Base-by-base conservation (phyloP, 2,888 invertebrate genomes). In the Leucophenga maculata region DNA sequence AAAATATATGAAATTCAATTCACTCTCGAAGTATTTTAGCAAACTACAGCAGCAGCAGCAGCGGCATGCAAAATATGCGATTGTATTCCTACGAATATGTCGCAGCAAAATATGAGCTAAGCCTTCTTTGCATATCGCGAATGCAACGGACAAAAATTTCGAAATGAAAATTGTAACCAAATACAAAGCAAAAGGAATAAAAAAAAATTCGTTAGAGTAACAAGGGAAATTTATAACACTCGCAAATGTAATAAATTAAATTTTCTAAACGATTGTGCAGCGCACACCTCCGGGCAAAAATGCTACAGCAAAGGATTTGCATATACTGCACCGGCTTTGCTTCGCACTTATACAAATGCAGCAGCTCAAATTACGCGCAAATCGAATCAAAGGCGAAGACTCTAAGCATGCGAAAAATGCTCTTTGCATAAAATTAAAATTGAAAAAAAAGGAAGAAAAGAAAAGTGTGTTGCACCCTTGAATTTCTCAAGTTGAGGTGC, bases 181-280 rank as follows among this genome's bases (percentile, higher is more conserved):
- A 18, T 50, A 50, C 46, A 75, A 77, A 72, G 75, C 74, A 74
- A 79, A 79, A 77, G 75, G 74, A 74, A 78, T 76, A 74, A 74
- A 76, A 75, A 80, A 52, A 65, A 52, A 66, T 31, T 65, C 55
- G 52, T 64, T 64, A 74, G 82, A 80, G 66, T 54, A 31, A 32
- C 66, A 67, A 69, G 75, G 13, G 6, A 67, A 67, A 67, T 50
- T 55, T 52, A 57, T 26, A 68, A 65, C 57, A 71, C 65, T 69
- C 67, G 59, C 55, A 73, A 75, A 75, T 72, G 75, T 80, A 81
- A 82, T 84, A 83, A 83, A 83, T 83, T 83, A 78, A 80, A 83
- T 83, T 83, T 82, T 81, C 77, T 78, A 80, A 78, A 77, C 82
- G 83, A 82, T 77, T 82, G 82, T 80, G 72, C 77, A 77, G 82